phyloP scores from a whole-genome alignment of 2,113 vertebrate genomes.

The Gopherus evgoodei region DNA sequence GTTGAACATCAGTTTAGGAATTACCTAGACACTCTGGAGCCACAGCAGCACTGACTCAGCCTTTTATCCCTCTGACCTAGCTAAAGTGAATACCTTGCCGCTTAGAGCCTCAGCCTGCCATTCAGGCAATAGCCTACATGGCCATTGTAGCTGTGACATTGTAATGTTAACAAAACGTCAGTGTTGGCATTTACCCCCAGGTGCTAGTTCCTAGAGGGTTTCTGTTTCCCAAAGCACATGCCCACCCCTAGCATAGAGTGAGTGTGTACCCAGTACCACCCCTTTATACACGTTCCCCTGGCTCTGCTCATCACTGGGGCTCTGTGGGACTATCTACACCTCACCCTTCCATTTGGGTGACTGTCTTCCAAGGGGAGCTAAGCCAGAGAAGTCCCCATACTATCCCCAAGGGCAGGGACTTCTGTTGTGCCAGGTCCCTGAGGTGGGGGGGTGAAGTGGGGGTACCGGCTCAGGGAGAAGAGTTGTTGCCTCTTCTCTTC shows the following conservation, averaged over 20 bases:
- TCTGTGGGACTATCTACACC: not conserved
- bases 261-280: rapidly evolving
- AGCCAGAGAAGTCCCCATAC: conserved; percentile 18
- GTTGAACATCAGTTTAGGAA: not conserved
- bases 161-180: not conserved
- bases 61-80: not conserved
- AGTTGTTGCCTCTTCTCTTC: not conserved
- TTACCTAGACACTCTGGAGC: not conserved
- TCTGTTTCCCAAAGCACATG: not conserved
- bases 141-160: no score
- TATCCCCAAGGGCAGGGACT: conserved; percentile 7
- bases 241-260: not conserved
- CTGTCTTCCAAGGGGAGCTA: rapidly evolving
- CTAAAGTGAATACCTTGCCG: rapidly evolving
- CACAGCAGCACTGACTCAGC: not conserved
- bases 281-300: not conserved
- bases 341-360: rapidly evolving
- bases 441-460: conserved; percentile 22
- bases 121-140: not conserved
- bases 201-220: not conserved
- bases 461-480: not conserved
- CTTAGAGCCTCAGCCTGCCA: not conserved
- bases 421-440: not conserved
- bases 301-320: not conserved
- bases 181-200: rapidly evolving